These are phyloP conservation scores for Parasteatoda tepidariorum DNA, from an alignment of 1,140 invertebrate genomes.

Conservation along the genomic window DNA sequence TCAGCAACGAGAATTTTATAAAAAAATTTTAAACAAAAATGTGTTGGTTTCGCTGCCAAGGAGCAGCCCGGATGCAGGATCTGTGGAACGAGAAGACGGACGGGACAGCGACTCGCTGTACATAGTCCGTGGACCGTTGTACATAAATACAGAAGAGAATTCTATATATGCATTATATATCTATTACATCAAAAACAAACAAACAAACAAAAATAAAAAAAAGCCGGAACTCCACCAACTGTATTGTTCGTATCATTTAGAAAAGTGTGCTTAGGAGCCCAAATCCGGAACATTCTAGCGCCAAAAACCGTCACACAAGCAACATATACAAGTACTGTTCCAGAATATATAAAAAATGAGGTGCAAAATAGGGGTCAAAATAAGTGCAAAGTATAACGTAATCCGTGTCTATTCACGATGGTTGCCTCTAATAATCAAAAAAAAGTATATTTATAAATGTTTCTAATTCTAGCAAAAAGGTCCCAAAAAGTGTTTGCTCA, in stretches of 20 bases:
- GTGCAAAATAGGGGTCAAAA: too few relatives aligned
- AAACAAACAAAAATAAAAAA: too few relatives aligned
- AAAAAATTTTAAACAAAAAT: neutral
- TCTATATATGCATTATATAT: conserved; percentile 45
- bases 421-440: neutral
- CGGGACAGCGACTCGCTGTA: conserved; percentile 52
- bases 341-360: too few relatives aligned
- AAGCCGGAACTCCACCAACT: conserved; percentile 26
- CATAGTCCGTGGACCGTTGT: conserved; percentile 56
- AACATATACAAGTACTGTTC: too few relatives aligned
- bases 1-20: conserved; percentile 18
- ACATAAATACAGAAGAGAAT: conserved; percentile 42
- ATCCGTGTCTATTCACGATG: too few relatives aligned
- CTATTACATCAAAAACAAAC: conserved; percentile 13
- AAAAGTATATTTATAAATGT: neutral
- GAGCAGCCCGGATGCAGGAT: conserved; percentile 44
- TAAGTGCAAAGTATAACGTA: too few relatives aligned
- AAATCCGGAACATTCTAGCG: conserved; percentile 37
- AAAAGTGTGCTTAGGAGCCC: conserved; percentile 56
- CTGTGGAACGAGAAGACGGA: conserved; percentile 48
- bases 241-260: conserved; percentile 56
- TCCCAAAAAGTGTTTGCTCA: neutral
- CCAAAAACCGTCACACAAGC: conserved; percentile 10
- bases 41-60: conserved; percentile 48
- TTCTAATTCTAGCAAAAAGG: neutral